Base-by-base conservation (phyloP, 2,888 invertebrate species). In the Chelonus formosanus region DNA sequence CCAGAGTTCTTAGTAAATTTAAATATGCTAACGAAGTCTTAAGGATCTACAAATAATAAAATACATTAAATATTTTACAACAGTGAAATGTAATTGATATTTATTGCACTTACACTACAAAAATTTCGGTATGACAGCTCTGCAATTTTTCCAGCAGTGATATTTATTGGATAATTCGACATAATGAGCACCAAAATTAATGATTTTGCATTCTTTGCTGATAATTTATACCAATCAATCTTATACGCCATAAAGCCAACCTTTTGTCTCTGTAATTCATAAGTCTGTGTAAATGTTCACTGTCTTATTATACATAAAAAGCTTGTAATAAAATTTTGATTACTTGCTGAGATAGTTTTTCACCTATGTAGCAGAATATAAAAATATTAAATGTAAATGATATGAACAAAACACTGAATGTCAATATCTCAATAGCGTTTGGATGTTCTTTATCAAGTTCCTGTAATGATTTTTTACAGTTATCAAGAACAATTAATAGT, bases 331-430 rank as follows among this genome's bases (percentile, higher is more conserved):
- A 20, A 20, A 20, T 20, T 20, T 20, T 1, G 20, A 20, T 52
- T 43, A 80, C 80, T 71, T 80, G 71, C 64, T 80, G 78, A 0
- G 73, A 73, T 3, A 80, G 71, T 63, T 75, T 70, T 69, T 81
- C 79, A 0, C 81, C 81, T 34, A 80, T 79, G 63, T 77, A 80
- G 43, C 81, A 81, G 53, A 79, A 70, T 61, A 80, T 77, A 48
- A 79, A 79, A 55, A 81, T 80, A 58, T 81, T 81, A 44, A 78
- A 80, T 5, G 71, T 79, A 35, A 81, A 78, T 0, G 80, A 80
- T 40, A 78, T 61, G 0, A 80, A 67, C 3, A 81, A 67, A 3
- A 73, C 73, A 34, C 72, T 76, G 56, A 75, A 81, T 0, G 80
- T 78, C 34, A 78, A 3, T 40, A 40, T 40, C 6, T 40, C 63